Conservation (phyloP, 2,113 vertebrate species). For the Geococcyx californianus region DNA sequence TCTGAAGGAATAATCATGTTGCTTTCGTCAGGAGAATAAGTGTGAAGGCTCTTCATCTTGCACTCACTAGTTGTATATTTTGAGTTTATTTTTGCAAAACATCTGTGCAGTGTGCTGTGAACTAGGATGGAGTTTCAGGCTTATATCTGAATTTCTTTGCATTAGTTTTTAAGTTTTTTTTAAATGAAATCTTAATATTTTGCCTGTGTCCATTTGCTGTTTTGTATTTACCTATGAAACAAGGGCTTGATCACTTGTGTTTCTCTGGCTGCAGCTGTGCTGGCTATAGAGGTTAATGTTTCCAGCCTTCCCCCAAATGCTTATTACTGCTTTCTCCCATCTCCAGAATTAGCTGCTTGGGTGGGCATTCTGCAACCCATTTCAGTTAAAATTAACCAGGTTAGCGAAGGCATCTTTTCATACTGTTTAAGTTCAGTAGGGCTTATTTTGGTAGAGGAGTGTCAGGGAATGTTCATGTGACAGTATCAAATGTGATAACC, state of each 20-base stretch:
- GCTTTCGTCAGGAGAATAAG: background rate
- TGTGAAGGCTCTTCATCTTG: background rate
- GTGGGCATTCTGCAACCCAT: background rate
- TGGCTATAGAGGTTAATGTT: constrained; percentile 21
- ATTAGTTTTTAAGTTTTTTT: background rate
- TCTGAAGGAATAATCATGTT: background rate
- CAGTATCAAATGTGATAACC: accelerated
- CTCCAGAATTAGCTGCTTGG: constrained; percentile 9
- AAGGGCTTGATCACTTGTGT: constrained; percentile 37
- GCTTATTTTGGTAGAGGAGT: background rate
- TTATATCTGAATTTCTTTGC: constrained; percentile 51
- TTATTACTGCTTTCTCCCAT: background rate
- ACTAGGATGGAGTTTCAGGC: background rate
- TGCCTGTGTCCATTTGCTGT: constrained; percentile 6
- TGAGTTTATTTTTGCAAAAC: constrained; percentile 63
- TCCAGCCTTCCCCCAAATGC: background rate
- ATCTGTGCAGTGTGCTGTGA: constrained; percentile 44
- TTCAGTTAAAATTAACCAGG: background rate
- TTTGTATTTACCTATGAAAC: constrained; percentile 13
- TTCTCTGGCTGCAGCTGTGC: constrained; percentile 51
- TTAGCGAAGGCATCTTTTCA: background rate
- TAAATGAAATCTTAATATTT: constrained; percentile 57
- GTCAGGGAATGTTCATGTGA: background rate
- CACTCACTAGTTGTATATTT: background rate
- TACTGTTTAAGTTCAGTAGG: background rate